Evolutionary conservation across 2,888 invertebrate genomes (phyloP).

Genomic region (Epiperipatus broadwayi): DNA sequence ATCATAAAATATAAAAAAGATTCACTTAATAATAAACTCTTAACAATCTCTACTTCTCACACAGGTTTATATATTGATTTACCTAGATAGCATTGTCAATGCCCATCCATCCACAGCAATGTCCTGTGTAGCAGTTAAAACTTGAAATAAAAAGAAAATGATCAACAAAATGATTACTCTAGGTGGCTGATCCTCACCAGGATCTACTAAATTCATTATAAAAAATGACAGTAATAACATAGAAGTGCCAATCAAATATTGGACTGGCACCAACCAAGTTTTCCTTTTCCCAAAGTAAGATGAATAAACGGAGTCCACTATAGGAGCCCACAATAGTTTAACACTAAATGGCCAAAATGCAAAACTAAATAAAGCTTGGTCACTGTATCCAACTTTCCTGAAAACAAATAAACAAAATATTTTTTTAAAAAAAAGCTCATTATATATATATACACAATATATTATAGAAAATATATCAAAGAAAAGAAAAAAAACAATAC

Average conservation of each 20-base stretch:
- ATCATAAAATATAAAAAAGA: too few species aligned
- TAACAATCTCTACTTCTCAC: too few species aligned
- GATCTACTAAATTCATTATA: slow-evolving; percentile 46
- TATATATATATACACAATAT: too few species aligned
- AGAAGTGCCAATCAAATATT: slow-evolving; percentile 47
- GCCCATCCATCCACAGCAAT: slow-evolving; percentile 99
- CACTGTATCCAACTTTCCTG: slow-evolving; percentile 76
- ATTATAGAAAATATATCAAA: too few species aligned
- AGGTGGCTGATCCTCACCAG: slow-evolving; percentile 36
- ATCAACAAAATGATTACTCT: slow-evolving; percentile 57
- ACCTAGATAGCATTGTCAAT: slow-evolving; percentile 88
- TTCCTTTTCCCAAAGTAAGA: slow-evolving; percentile 72
- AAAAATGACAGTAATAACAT: slow-evolving; percentile 12
- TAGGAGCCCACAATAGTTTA: slow-evolving; percentile 92
- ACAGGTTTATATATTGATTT: too few species aligned
- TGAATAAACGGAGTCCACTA: slow-evolving; percentile 80
- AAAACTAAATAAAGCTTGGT: slow-evolving; percentile 70
- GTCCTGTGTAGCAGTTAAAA: slow-evolving; percentile 95
- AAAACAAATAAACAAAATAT: too few species aligned
- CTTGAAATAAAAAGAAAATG: slow-evolving; percentile 75
- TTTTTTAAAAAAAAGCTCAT: too few species aligned
- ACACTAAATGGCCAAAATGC: slow-evolving; percentile 71
- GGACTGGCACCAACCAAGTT: slow-evolving; percentile 68
- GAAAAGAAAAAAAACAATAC: too few species aligned
- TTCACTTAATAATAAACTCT: too few species aligned